Conservation (phyloP, 2,113 vertebrate species). For the Esox niger region DNA sequence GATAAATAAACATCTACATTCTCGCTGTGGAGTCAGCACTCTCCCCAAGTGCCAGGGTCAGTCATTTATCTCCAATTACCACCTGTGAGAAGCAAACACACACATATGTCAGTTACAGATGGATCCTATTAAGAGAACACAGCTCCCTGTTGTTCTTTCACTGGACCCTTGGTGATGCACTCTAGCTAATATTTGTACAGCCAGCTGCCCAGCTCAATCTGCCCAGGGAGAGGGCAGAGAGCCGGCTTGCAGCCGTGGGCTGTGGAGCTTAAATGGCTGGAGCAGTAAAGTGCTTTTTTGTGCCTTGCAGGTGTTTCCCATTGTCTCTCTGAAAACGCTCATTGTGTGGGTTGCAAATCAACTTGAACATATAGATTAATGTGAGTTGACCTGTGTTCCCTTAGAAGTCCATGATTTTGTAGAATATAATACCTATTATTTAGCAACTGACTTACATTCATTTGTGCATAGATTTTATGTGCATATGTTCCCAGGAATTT, state of each 20-base stretch:
- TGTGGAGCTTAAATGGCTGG: constrained; percentile 1
- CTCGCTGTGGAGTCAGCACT: too few relatives aligned
- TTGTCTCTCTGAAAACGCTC: constrained; percentile 45
- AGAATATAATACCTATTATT: too few relatives aligned
- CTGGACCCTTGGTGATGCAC: neutral
- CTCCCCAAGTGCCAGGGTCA: too few relatives aligned
- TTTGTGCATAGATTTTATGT: too few relatives aligned
- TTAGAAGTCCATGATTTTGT: too few relatives aligned
- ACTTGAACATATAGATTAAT: neutral
- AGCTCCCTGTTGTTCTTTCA: neutral
- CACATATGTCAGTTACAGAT: neutral
- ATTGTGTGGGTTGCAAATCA: neutral
- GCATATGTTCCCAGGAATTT: too few relatives aligned
- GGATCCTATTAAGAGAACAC: neutral
- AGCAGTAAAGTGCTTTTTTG: constrained; percentile 41
- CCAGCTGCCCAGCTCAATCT: constrained; percentile 33
- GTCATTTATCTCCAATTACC: constrained; percentile 36
- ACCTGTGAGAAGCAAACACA: constrained; percentile 28
- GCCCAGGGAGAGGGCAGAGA: constrained; percentile 9
- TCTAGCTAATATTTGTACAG: constrained; percentile 31
- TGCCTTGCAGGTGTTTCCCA: constrained; percentile 51
- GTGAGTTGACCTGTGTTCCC: too few relatives aligned
- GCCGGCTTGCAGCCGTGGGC: constrained; percentile 14
- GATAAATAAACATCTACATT: too few relatives aligned
- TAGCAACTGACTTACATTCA: too few relatives aligned